Conservation (phyloP, 1,140 invertebrate species). For the Drosophila kohkoa region DNA sequence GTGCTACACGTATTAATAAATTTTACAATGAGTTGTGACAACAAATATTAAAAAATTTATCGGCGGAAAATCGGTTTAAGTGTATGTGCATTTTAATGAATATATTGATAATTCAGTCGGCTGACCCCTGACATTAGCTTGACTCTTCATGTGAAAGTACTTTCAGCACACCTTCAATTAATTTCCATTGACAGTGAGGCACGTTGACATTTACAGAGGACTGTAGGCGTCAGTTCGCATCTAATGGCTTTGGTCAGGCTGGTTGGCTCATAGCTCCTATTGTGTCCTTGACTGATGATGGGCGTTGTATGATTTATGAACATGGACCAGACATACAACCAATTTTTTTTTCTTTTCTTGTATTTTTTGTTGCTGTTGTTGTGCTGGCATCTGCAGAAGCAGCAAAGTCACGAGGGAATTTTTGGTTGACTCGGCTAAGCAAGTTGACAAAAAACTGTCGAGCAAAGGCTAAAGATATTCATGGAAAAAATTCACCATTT, state of each 20-base stretch:
- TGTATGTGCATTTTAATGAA: not conserved
- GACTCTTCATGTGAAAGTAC: not conserved
- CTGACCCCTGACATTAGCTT: not conserved
- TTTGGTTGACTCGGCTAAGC: slow-evolving; percentile 1
- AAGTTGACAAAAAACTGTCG: slow-evolving; percentile 21
- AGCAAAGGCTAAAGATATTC: not conserved
- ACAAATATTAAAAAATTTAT: too few relatives aligned
- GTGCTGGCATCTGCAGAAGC: slow-evolving; percentile 2
- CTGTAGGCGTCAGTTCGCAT: slow-evolving; percentile 31
- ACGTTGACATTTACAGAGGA: slow-evolving; percentile 52
- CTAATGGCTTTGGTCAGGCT: slow-evolving; percentile 42
- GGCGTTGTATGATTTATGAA: slow-evolving; percentile 67
- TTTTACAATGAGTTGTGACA: too few relatives aligned
- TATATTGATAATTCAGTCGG: not conserved
- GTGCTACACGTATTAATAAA: too few relatives aligned
- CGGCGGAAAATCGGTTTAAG: not conserved
- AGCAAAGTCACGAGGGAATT: slow-evolving; percentile 27
- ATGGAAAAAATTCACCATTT: slow-evolving; percentile 1
- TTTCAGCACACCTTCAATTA: slow-evolving; percentile 49
- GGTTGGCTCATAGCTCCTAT: slow-evolving; percentile 25
- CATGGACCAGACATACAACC: slow-evolving; percentile 27
- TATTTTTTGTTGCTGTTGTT: not conserved
- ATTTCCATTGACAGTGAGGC: slow-evolving; percentile 53
- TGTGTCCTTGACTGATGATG: slow-evolving; percentile 71
- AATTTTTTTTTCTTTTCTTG: slow-evolving; percentile 25